Evolutionary conservation across 2,888 invertebrate genomes (phyloP).

Genomic region (Ischnus inquisitorius): DNA sequence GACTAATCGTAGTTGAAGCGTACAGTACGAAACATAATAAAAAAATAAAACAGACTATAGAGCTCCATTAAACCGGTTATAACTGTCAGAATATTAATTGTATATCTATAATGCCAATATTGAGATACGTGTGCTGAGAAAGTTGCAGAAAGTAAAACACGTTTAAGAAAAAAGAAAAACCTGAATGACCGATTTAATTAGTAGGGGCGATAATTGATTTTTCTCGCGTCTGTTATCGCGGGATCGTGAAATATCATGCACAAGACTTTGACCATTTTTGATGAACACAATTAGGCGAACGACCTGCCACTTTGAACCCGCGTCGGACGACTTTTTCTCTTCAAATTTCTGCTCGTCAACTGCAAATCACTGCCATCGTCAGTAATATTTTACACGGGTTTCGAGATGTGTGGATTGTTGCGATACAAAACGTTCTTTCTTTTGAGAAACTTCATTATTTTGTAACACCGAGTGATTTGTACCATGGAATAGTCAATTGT

Average conservation of each 20-base stretch:
- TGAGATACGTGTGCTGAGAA: neutral
- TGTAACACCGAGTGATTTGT: neutral
- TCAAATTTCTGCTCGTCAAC: neutral
- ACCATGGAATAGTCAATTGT: neutral
- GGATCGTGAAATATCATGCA: constrained; percentile 9
- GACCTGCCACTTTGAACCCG: neutral
- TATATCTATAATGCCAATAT: neutral
- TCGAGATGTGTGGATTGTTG: neutral
- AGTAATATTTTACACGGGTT: neutral
- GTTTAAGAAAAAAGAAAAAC: neutral
- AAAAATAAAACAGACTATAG: constrained; percentile 28
- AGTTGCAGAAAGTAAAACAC: neutral
- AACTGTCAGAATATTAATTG: constrained; percentile 24
- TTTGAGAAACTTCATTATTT: no score
- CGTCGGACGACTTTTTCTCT: neutral
- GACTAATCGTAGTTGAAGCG: constrained; percentile 1
- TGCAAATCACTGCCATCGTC: neutral
- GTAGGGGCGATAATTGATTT: neutral
- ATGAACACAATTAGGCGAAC: neutral
- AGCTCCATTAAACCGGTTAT: constrained; percentile 46
- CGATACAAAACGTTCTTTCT: neutral
- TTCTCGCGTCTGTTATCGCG: constrained; percentile 12
- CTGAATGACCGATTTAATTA: neutral
- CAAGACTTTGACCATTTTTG: neutral
- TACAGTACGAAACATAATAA: constrained; percentile 18